Evolutionary conservation across 2,797 vertebrate species (phyloP).

Genomic region (Halcyon smyrnensis): DNA sequence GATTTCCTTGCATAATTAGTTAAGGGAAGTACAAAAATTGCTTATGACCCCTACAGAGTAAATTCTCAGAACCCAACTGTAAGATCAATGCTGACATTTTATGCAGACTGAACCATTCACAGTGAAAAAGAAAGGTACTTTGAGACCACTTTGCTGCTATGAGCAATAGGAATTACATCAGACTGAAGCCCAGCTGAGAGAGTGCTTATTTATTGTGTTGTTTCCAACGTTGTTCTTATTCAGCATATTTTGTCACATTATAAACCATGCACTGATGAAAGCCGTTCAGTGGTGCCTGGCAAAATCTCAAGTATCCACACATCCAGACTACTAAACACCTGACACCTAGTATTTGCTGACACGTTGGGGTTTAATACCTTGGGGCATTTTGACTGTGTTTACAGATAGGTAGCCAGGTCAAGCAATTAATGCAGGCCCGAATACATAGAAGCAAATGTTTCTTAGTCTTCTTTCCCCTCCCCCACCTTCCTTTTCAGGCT

Average conservation of each 20-base stretch:
- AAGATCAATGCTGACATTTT: background rate
- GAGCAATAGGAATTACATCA: background rate
- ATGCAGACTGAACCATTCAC: background rate
- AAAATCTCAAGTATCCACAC: conserved; percentile 10
- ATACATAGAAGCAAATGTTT: conserved; percentile 8
- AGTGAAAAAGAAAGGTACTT: background rate
- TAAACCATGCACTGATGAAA: background rate
- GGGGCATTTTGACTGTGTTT: conserved; percentile 30
- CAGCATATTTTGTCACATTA: conserved; percentile 19
- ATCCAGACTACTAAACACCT: conserved; percentile 11
- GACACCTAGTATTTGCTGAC: conserved; percentile 32
- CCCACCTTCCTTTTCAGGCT: background rate
- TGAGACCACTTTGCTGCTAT: background rate
- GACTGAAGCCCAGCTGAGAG: background rate
- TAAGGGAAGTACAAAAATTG: background rate
- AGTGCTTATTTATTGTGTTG: background rate
- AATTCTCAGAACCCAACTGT: background rate
- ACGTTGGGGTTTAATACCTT: conserved; percentile 16
- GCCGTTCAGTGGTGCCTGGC: background rate
- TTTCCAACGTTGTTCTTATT: conserved; percentile 19
- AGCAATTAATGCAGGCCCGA: background rate
- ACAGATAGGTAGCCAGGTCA: background rate
- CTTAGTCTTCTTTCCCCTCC: background rate
- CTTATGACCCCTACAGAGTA: background rate
- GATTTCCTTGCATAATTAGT: background rate